Conservation (phyloP, 2,113 vertebrate genomes). For the Potamarius usumacintae region DNA sequence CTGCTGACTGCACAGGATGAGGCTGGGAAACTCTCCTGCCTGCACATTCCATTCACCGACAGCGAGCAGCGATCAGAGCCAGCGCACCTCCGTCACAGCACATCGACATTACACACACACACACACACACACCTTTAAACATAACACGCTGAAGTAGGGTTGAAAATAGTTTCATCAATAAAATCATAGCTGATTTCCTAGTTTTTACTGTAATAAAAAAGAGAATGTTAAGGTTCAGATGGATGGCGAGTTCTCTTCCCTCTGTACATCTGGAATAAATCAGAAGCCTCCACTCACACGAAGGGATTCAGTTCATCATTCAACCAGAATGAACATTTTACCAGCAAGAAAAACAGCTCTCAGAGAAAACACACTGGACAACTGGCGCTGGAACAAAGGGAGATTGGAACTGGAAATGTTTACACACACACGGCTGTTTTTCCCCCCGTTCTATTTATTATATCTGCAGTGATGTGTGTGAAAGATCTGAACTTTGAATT, state of each 20-base stretch:
- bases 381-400: background rate
- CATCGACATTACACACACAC: background rate
- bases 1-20: conserved; percentile 73
- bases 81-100: background rate
- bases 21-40: conserved; percentile 15
- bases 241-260: too few species aligned
- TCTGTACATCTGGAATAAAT: too few species aligned
- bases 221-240: too few species aligned
- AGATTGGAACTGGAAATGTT: background rate
- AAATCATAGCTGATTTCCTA: too few species aligned
- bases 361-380: background rate
- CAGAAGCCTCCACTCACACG: too few species aligned
- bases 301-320: too few species aligned
- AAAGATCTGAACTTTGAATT: too few species aligned
- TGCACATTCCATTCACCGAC: conserved; percentile 28
- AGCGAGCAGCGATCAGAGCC: conserved; percentile 40
- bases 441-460: too few species aligned
- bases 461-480: background rate
- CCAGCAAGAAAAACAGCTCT: background rate
- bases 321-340: background rate
- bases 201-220: too few species aligned
- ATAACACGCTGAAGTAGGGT: too few species aligned
- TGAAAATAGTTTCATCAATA: too few species aligned
- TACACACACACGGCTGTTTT: background rate
- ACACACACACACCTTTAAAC: background rate